Percentiles rank a stretch among this genome's conserved stretches.
Conservation (phyloP, 2,797 vertebrate genomes). For the Fundulus diaphanus region DNA sequence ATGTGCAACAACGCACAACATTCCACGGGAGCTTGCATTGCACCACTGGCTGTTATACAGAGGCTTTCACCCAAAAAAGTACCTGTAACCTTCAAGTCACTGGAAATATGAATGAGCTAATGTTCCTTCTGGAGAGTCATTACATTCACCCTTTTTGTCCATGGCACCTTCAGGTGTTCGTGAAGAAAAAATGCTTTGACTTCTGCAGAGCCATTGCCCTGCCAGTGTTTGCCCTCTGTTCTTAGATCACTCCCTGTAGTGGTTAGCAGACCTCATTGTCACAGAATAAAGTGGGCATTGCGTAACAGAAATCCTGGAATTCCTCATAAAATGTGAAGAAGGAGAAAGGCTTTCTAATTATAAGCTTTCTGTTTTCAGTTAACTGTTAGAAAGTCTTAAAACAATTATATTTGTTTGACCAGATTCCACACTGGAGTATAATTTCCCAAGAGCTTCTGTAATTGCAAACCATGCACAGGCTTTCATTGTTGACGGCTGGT, state of each 20-base stretch:
- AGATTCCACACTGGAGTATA: not conserved
- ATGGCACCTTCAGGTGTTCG: conserved; percentile 63
- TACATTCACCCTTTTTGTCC: conserved; percentile 50
- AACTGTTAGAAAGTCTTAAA: conserved; percentile 19
- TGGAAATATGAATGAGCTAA: conserved; percentile 58
- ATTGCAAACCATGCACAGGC: too few species aligned
- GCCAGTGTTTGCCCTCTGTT: conserved; percentile 60
- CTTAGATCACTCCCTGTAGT: conserved; percentile 53
- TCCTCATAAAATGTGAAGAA: conserved; percentile 24
- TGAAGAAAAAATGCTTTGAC: conserved; percentile 40
- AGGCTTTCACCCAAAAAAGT: conserved; percentile 44
- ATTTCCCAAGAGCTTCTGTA: not conserved
- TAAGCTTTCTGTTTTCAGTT: conserved; percentile 13
- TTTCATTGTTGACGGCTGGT: not conserved
- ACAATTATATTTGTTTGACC: conserved; percentile 15
- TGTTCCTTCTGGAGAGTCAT: conserved; percentile 45
- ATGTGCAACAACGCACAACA: not conserved
- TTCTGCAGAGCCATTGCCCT: conserved; percentile 52
- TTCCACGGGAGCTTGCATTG: not conserved
- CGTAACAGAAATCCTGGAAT: conserved; percentile 47
- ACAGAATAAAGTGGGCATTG: conserved; percentile 50
- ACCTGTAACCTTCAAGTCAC: conserved; percentile 48
- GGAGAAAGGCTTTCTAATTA: conserved; percentile 28
- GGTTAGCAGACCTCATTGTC: conserved; percentile 63
- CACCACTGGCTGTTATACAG: conserved; percentile 32